Base-by-base conservation (phyloP, 2,113 vertebrate species). In the Noturus placidus region DNA sequence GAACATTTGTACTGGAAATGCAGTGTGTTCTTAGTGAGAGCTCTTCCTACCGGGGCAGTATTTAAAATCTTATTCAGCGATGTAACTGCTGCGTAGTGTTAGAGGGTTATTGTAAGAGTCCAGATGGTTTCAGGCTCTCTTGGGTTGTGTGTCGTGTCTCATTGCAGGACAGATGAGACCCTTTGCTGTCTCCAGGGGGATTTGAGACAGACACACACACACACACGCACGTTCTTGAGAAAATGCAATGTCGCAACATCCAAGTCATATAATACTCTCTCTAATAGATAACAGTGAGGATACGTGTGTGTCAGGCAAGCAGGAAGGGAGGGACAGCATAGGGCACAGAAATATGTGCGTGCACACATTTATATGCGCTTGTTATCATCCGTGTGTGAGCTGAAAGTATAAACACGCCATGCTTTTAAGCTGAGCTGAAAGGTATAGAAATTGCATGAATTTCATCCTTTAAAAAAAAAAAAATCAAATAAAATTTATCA, bases 131-230 rank as follows among this genome's bases (percentile, higher is more conserved):
- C 56, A 33, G 50, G 76, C 54, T 88, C 90, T 88, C 86, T 88
- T 57, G 87, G 82, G 90, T 77, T 85, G 85, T 84, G 78, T 78
- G 87, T 52, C 82, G 90, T 88, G 88, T 91, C 89, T 85, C 87
- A 54, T 89, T 91, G 87, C 89, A 91, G 89, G 88, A 90, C 77
- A 90, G 87, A 91, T 87, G 90, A 88, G 87, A 74, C 87, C 79
- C 87, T 82, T 74, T 74, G 54, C 82, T 85, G 82, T 87, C 86
- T 88, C 89, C 57, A 56, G 63, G 86, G 87, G 81, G 65, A 84
- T 79, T 63, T 50, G 42, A 83, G 70, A 83, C 77, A 81, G 30
- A 46, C 81, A 13, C 46, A 22, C 27, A 35, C 63, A 6, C 42
- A 27, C 38, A 57, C 77, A 63, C 87, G 38, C 87, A 81, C 76